phyloP scores from a whole-genome alignment of 2,888 invertebrate species.

The Caenorhabditis sp. region DNA sequence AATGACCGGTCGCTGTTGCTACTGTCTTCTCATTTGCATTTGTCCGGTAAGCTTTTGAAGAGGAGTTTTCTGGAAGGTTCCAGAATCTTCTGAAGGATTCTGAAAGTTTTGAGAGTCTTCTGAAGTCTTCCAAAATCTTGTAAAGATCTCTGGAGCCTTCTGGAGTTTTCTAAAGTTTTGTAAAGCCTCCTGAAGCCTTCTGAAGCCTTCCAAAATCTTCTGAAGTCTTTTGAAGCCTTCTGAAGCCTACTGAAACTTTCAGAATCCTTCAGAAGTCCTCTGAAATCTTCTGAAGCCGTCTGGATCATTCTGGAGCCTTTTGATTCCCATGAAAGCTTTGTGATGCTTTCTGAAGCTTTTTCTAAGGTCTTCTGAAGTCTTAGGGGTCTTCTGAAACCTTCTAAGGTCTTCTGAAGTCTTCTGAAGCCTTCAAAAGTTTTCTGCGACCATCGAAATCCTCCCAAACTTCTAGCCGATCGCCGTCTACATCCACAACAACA shows the following conservation, averaged over 20 bases:
- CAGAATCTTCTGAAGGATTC: not conserved
- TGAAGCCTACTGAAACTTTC: not conserved
- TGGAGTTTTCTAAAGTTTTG: not conserved
- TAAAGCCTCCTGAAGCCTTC: not conserved
- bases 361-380: not conserved
- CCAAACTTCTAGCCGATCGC: constrained; percentile 12
- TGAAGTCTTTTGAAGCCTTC: not conserved
- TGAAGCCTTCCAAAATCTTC: no score
- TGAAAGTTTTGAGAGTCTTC: not conserved
- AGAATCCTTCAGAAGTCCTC: not conserved
- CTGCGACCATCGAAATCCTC: not conserved
- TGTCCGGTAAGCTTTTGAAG: no score
- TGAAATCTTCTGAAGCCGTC: not conserved
- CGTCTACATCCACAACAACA: constrained; percentile 29
- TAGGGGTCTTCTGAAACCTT: not conserved
- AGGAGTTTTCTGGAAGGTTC: not conserved
- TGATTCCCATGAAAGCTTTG: not conserved
- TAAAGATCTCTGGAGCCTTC: not conserved
- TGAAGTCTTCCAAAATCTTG: not conserved
- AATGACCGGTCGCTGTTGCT: no score
- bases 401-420: not conserved
- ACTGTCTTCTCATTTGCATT: no score
- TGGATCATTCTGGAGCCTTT: not conserved
- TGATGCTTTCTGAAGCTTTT: not conserved
- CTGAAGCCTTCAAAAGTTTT: not conserved